These are phyloP conservation scores for Hexactinellida sp. DNA, from an alignment of 37 sponge, comb jelly and placozoan genomes.

Conservation along the genomic window DNA sequence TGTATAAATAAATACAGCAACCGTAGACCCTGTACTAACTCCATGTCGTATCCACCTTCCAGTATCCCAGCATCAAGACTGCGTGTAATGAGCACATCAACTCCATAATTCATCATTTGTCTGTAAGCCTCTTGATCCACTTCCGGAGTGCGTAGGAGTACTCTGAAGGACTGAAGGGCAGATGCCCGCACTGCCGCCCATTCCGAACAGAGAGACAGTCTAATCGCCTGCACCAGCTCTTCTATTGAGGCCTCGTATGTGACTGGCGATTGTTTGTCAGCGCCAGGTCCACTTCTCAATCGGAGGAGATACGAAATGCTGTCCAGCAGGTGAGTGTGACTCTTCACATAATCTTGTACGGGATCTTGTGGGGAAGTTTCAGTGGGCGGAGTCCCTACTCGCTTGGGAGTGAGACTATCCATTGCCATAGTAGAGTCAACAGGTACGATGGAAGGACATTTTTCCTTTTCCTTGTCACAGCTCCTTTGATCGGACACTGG, in stretches of 20 bases:
- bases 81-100: background rate
- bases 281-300: background rate
- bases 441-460: background rate
- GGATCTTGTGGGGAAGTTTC: background rate
- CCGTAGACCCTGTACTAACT: background rate
- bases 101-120: background rate
- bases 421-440: too few species aligned
- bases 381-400: background rate
- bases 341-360: background rate
- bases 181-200: background rate
- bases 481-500: background rate
- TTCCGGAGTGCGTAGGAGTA: background rate
- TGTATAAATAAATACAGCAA: background rate
- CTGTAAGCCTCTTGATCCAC: background rate
- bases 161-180: background rate
- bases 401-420: too few species aligned
- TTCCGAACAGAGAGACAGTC: background rate
- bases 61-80: background rate
- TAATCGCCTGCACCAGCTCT: background rate
- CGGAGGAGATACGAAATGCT: background rate
- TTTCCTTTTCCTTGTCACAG: background rate
- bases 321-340: background rate
- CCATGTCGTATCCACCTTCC: slow-evolving; percentile 1
- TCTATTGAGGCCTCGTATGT: background rate
- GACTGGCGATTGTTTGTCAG: background rate